A percentile compares a stretch with the other conserved stretches of the same genome.
Evolutionary conservation across 30 jellyfish, hydroid and myxozoan genomes (phyloP).

Genomic region (Aurelia aurita complex sp. Pacific): DNA sequence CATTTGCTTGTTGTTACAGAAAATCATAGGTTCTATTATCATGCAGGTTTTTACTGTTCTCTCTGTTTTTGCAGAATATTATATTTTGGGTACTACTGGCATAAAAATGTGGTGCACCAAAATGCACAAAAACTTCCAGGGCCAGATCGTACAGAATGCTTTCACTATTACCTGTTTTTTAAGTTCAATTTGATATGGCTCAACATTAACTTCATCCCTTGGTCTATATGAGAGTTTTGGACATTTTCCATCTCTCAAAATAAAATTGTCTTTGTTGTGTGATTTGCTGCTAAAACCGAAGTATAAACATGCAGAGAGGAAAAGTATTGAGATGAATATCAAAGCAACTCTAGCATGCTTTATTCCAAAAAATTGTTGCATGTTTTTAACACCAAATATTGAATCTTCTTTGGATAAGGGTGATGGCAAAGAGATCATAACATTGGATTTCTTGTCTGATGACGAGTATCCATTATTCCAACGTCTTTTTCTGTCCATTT

Average conservation of each 20-base stretch:
- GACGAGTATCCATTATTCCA: constrained; percentile 23
- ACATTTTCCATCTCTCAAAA: constrained; percentile 2
- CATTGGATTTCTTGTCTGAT: constrained; percentile 37
- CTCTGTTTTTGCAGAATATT: too few species aligned
- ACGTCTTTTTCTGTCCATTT: constrained; percentile 62
- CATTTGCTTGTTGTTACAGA: too few species aligned
- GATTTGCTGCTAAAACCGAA: constrained; percentile 24
- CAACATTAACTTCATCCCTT: constrained; percentile 36
- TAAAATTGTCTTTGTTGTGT: neutral
- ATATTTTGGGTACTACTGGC: too few species aligned
- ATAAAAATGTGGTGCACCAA: too few species aligned
- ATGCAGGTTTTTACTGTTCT: too few species aligned
- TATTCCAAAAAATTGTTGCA: constrained; percentile 23
- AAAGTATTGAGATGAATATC: constrained; percentile 15
- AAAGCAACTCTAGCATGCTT: constrained; percentile 57
- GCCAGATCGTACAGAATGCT: too few species aligned
- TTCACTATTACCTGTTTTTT: constrained; percentile 25
- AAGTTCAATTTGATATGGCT: constrained; percentile 11
- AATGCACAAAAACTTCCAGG: too few species aligned
- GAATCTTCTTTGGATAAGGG: constrained; percentile 35
- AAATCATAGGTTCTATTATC: too few species aligned
- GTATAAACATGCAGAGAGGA: constrained; percentile 34
- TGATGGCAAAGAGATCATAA: constrained; percentile 53
- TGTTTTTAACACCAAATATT: constrained; percentile 5
- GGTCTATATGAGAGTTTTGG: constrained; percentile 52